Base-by-base conservation (phyloP, 1,140 invertebrate species). In the Propsilocerus akamusi region DNA sequence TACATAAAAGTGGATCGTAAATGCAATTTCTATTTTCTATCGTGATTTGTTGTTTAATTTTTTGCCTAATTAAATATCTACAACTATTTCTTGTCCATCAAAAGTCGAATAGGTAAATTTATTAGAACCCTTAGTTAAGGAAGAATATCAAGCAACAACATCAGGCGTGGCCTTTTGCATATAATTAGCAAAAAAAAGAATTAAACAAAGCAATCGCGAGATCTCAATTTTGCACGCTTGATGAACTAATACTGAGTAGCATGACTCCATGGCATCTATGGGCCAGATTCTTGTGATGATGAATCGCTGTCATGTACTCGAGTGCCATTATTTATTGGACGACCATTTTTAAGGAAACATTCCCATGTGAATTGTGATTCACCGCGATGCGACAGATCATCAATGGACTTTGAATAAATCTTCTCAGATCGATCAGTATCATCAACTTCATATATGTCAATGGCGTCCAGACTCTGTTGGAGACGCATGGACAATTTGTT, bases 361-460 rank as follows among this genome's bases (percentile, higher is more conserved):
- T 64, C 55, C 0, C 62, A 54, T 8, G 62, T 53, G 46, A 65
- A 65, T 47, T 65, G 61, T 1, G 63, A 65, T 0, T 59, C 61
- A 0, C 59, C 62, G 7, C 56, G 55, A 28, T 61, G 59, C 3
- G 63, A 65, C 1, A 65, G 53, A 52, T 65, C 63, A 1, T 57
- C 61, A 46, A 63, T 65, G 0, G 63, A 65, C 41, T 65, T 64
- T 4, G 63, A 65, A 50, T 61, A 63, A 0, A 60, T 54, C 3
- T 59, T 55, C 47, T 63, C 56, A 10, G 50, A n/a, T 11, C 50
- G 25, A 24, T 23, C 17, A 46, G 26, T 26, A 5, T n/a, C 11
- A 41, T 41, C 34, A 20, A 41, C 11, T 7, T 41, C 34, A 41
- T 17, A 41, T 41, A 20, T 20, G 11, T 41, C 34, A 10, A 41